Percentiles rank a stretch among this genome's conserved stretches.
phyloP scores from a whole-genome alignment of 2,888 invertebrate genomes.

The Lasioglossum villosulum region DNA sequence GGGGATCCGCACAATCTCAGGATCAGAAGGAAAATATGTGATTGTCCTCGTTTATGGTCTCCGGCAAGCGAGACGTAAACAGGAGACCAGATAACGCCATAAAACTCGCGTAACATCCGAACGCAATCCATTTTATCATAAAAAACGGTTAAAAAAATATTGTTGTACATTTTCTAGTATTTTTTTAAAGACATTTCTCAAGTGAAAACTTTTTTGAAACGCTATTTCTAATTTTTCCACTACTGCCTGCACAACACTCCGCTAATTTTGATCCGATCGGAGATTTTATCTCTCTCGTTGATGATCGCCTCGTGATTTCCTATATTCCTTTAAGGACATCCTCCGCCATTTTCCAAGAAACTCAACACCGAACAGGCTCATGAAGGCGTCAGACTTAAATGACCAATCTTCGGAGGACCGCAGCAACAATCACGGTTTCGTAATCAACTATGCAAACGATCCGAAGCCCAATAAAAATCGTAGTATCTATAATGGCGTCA shows the following conservation, averaged over 20 bases:
- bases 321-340: background rate
- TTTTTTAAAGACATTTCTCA: too few relatives aligned
- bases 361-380: background rate
- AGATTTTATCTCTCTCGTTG: background rate
- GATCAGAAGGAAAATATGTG: slow-evolving; percentile 65
- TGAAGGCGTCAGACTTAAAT: slow-evolving; percentile 4
- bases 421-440: slow-evolving; percentile 59
- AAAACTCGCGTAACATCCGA: background rate
- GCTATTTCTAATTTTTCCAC: too few relatives aligned
- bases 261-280: background rate
- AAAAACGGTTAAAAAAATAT: background rate
- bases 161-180: too few relatives aligned
- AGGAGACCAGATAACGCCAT: background rate
- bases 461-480: slow-evolving; percentile 69
- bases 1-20: slow-evolving; percentile 62
- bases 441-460: slow-evolving; percentile 81
- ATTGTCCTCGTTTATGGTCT: slow-evolving; percentile 56
- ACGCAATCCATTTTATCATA: background rate
- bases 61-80: background rate
- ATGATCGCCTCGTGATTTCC: background rate
- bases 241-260: background rate
- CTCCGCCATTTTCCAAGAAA: background rate
- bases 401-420: slow-evolving; percentile 12
- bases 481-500: slow-evolving; percentile 71
- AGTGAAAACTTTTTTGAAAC: too few relatives aligned